These are phyloP conservation scores for Maniola jurtina DNA, from an alignment of 1,140 invertebrate species.

Conservation along the genomic window DNA sequence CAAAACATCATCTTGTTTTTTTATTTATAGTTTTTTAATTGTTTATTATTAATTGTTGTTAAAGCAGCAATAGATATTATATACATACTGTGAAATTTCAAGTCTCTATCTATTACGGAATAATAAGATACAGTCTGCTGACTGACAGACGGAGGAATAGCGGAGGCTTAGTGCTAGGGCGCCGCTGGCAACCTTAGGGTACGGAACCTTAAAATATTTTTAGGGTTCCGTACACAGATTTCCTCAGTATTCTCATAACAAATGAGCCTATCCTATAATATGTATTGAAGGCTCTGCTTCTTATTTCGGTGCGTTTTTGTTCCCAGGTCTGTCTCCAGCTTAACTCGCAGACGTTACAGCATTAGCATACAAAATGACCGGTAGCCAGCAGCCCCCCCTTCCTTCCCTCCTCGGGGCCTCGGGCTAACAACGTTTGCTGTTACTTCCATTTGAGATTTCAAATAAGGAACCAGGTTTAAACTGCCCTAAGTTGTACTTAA, in stretches of 20 bases:
- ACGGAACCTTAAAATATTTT: no score
- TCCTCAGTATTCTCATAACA: not conserved
- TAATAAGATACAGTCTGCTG: no score
- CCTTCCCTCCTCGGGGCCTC: not conserved
- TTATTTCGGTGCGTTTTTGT: not conserved
- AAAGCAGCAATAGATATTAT: no score
- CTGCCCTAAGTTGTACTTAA: not conserved
- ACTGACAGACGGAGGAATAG: no score
- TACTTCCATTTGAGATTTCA: slow-evolving; percentile 22
- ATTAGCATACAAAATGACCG: slow-evolving; percentile 10
- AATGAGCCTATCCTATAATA: not conserved
- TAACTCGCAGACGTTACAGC: slow-evolving; percentile 2
- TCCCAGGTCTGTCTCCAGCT: not conserved
- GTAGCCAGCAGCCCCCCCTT: not conserved
- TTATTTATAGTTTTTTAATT: no score
- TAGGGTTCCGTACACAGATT: no score
- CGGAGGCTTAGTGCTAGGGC: no score
- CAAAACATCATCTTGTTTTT: no score
- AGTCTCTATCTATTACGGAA: no score
- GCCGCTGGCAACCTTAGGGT: no score
- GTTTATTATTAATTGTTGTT: no score
- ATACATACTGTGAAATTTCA: no score
- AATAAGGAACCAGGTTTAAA: slow-evolving; percentile 7
- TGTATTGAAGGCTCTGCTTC: not conserved
- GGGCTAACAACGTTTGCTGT: slow-evolving; percentile 6